Evolutionary conservation across 2,113 vertebrate species (phyloP).

Genomic region (Psittacula cyanocephala): DNA sequence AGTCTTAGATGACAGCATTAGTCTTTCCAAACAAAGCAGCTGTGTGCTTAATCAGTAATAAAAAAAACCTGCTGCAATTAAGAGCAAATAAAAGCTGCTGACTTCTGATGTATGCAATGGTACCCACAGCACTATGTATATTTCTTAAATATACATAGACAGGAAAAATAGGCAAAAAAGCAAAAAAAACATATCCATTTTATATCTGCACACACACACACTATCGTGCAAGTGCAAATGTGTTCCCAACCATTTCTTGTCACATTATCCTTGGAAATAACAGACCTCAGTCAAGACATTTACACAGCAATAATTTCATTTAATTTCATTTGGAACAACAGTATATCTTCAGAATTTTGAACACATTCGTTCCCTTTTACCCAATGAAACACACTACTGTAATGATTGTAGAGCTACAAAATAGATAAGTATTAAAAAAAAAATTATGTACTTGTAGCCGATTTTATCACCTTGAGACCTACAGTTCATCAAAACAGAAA

Average conservation of each 20-base stretch:
- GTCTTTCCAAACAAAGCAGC: slow-evolving; percentile 21
- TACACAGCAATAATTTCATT: not conserved
- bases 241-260: slow-evolving; percentile 43
- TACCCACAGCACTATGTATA: slow-evolving; percentile 67
- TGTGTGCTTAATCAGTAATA: not conserved
- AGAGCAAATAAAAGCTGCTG: slow-evolving; percentile 57
- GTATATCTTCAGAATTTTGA: slow-evolving; percentile 24
- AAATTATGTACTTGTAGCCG: not conserved
- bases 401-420: not conserved
- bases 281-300: not conserved
- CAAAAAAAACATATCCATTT: not conserved
- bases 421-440: not conserved
- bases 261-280: not conserved
- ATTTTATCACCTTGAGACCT: not conserved
- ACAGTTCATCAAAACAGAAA: not conserved
- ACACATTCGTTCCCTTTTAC: not conserved
- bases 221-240: slow-evolving; percentile 34
- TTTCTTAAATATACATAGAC: slow-evolving; percentile 72
- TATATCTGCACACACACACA: not conserved
- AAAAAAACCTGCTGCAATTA: not conserved
- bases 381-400: not conserved
- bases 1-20: not conserved
- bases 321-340: slow-evolving; percentile 53
- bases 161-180: slow-evolving; percentile 30
- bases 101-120: slow-evolving; percentile 66